Evolutionary conservation across 2,113 vertebrate genomes (phyloP), one percentile per base, ranked within the genome.

Genomic region (Trinectes maculatus): DNA sequence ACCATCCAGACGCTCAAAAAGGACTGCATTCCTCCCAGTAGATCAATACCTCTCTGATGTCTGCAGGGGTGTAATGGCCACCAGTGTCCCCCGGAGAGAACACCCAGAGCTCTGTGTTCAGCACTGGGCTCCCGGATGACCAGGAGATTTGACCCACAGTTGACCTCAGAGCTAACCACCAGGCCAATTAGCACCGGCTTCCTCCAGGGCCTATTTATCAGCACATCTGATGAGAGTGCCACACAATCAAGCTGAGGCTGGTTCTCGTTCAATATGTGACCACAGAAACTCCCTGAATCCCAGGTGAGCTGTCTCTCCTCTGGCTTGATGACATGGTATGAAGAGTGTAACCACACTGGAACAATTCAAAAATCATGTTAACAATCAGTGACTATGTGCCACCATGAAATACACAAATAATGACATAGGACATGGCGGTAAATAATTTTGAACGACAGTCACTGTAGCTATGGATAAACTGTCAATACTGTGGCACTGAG

Each of bases 121-220:
- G 59, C 43, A 31, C 31, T 21, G 19, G 54, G 37, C 39, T 67
- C 69, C 57, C 36, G 66, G 55, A 42, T 81, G 75, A 80, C 80
- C 75, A 56, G 28, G 16, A 61, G 75, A 67, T 47, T 46, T 61
- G 59, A 58, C 71, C 74, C 51, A 71, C 74, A 57, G 66, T 57
- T 84, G 79, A 88, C 77, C 88, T 74, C 33, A 31, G 19, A n/a
- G 59, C 58, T 66, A 87, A 87, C 83, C 79, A 78, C 73, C 71
- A 80, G 47, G 58, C 80, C 83, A 89, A 86, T 89, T 89, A 90
- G 64, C 56, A 63, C 22, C 1, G 58, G 19, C 42, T 70, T 55
- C 71, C 77, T 81, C 64, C 13, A 19, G 64, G 58, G 67, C 21
- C 53, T 58, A 54, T 57, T 51, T 71, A 73, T 82, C 68, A 44